phyloP scores from a whole-genome alignment of 2,888 invertebrate genomes.

The Chrysomela aeneicollis region DNA sequence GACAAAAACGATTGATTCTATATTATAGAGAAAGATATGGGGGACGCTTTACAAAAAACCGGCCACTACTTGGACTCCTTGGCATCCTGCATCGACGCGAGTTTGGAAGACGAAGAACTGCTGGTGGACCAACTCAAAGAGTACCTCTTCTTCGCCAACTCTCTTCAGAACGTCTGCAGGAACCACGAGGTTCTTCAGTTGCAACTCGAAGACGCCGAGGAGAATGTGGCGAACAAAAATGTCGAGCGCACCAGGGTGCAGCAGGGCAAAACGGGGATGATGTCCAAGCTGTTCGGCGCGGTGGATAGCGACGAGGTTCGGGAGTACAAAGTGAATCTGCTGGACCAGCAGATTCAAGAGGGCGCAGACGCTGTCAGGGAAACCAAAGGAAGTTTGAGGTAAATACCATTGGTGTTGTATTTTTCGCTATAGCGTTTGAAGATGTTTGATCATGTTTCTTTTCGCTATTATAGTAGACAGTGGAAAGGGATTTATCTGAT shows the following conservation, averaged over 20 bases:
- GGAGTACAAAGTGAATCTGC: conserved; percentile 71
- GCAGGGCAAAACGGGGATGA: conserved; percentile 75
- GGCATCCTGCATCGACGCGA: conserved; percentile 53
- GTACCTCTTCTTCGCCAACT: conserved; percentile 79
- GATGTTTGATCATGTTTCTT: not conserved
- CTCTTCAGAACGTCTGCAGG: conserved; percentile 70
- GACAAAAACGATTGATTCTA: too few relatives aligned
- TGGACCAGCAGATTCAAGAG: conserved; percentile 73
- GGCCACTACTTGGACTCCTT: conserved; percentile 69
- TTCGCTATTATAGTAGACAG: too few relatives aligned
- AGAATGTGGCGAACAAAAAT: conserved; percentile 63
- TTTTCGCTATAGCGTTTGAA: not conserved
- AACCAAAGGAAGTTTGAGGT: conserved; percentile 70
- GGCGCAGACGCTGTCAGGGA: conserved; percentile 68
- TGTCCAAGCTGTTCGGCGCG: conserved; percentile 77
- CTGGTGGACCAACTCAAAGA: conserved; percentile 85
- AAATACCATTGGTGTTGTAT: conserved; percentile 47
- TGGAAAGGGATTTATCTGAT: too few relatives aligned
- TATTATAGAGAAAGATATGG: conserved; percentile 73
- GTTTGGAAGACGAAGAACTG: conserved; percentile 83
- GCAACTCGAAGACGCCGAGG: conserved; percentile 75
- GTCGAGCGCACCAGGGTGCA: conserved; percentile 67
- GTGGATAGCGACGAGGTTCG: conserved; percentile 80
- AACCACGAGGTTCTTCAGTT: conserved; percentile 79
- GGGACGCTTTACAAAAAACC: conserved; percentile 76